Evolutionary conservation across 2,113 vertebrate genomes (phyloP), one percentile per base, ranked within the genome.

Genomic region (Cheilinus undulatus): DNA sequence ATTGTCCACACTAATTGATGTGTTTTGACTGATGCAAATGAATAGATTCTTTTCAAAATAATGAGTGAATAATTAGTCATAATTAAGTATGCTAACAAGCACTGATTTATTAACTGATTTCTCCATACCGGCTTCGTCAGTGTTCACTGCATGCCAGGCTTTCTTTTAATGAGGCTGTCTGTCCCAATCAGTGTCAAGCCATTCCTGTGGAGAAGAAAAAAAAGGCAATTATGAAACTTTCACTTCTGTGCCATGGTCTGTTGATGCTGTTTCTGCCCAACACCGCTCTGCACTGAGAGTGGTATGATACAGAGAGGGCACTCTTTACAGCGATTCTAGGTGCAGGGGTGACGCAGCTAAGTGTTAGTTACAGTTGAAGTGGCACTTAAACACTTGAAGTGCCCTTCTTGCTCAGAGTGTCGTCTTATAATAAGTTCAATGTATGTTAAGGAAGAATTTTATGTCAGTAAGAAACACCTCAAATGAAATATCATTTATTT

Each of bases 111-210:
- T 84, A 82, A 85, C 70, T 84, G 79, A 87, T 86, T 85, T 88
- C 69, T 84, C 85, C 71, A 86, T 83, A 81, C 76, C 59, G 43
- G 62, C 72, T 81, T 89, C 63, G 73, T 88, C 82, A 86, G 76
- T 73, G 83, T 70, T 85, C 76, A 69, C 68, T 73, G 86, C 84
- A 79, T 87, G 78, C 81, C 79, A 75, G 78, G 78, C 83, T 78
- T 79, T 90, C 64, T 84, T 90, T 76, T 91, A 91, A 91, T 90
- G 74, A 87, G 75, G 58, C 71, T 92, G 89, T 86, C 87, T 82
- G 69, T 80, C 81, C 81, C 82, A 92, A 91, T 91, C 87, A 91
- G 49, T 82, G 61, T 92, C 89, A 92, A 82, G 51, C 49, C 72
- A 70, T 78, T 87, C 69, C 82, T 84, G 68, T 46, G 8, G 0